These are phyloP conservation scores for Xestia c-nigrum DNA, from an alignment of 2,888 invertebrate genomes.

Conservation along the genomic window DNA sequence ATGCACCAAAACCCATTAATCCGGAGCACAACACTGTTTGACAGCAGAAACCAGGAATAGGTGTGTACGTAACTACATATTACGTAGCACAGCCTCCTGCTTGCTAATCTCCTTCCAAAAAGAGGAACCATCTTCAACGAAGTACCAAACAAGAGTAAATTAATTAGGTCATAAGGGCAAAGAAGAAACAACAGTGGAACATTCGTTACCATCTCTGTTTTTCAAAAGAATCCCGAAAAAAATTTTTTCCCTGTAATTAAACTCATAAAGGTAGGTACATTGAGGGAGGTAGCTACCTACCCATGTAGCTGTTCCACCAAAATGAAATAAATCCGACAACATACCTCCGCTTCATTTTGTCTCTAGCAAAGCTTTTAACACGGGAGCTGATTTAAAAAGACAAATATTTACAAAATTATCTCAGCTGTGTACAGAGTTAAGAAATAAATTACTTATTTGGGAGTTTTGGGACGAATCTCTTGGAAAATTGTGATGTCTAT, in stretches of 20 bases:
- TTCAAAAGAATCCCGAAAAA: neutral
- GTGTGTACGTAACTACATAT: too few species aligned
- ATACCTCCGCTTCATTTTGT: slow-evolving; percentile 40
- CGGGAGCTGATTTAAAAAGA: slow-evolving; percentile 56
- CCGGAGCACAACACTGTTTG: neutral
- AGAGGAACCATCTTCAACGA: neutral
- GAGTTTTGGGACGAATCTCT: slow-evolving; percentile 58
- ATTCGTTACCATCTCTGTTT: neutral
- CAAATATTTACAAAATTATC: slow-evolving; percentile 66
- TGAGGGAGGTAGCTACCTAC: neutral
- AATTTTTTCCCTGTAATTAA: neutral
- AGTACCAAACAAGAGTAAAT: neutral
- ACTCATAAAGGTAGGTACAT: neutral
- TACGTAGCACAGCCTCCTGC: neutral
- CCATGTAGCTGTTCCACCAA: slow-evolving; percentile 18
- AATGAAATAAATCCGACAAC: slow-evolving; percentile 24
- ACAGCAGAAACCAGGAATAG: neutral
- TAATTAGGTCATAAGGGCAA: neutral
- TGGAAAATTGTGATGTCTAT: slow-evolving; percentile 55
- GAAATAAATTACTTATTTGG: slow-evolving; percentile 67
- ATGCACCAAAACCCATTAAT: neutral
- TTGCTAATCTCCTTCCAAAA: neutral
- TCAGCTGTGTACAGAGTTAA: slow-evolving; percentile 60
- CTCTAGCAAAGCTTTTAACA: slow-evolving; percentile 52
- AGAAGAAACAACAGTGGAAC: neutral